These are phyloP conservation scores for Heliopora coerulea DNA, from an alignment of 92 coral and sea anemone genomes.

Conservation along the genomic window DNA sequence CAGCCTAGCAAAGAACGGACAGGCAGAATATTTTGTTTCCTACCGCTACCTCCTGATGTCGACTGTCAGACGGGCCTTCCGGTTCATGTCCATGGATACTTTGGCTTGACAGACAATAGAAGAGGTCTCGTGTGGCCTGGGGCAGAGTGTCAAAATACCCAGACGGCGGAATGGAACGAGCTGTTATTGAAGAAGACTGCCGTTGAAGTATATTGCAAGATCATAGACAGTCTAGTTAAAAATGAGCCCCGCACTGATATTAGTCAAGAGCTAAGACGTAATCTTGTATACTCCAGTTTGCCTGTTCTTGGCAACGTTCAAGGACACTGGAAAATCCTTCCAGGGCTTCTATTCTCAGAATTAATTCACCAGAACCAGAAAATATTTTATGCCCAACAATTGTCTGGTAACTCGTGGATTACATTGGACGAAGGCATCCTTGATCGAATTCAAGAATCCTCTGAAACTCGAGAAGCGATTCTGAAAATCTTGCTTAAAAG, in stretches of 20 bases:
- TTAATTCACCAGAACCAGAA: constrained; percentile 5
- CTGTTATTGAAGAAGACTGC: constrained; percentile 62
- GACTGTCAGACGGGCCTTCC: constrained; percentile 81
- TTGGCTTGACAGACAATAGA: constrained; percentile 84
- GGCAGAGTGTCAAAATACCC: constrained; percentile 76
- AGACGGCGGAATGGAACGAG: constrained; percentile 79
- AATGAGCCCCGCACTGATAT: constrained; percentile 45
- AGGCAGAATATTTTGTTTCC: constrained; percentile 80
- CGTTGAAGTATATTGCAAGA: constrained; percentile 75
- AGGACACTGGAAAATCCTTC: constrained; percentile 74
- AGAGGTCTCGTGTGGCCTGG: constrained; percentile 88
- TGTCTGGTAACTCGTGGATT: constrained; percentile 77
- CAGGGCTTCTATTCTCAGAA: constrained; percentile 68
- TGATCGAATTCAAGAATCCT: constrained; percentile 59
- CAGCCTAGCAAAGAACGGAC: constrained; percentile 36
- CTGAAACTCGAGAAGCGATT: constrained; percentile 63
- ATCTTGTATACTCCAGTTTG: constrained; percentile 60
- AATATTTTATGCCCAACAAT: constrained; percentile 44
- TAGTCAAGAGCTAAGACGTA: constrained; percentile 46
- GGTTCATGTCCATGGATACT: constrained; percentile 83
- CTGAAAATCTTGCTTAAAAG: constrained; percentile 56
- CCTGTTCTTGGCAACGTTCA: constrained; percentile 74
- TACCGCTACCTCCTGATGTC: constrained; percentile 82
- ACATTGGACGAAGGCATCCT: constrained; percentile 69
- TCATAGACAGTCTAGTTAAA: constrained; percentile 61